Conservation (phyloP, 1,140 invertebrate species). For the Brachionus paranguensis region DNA sequence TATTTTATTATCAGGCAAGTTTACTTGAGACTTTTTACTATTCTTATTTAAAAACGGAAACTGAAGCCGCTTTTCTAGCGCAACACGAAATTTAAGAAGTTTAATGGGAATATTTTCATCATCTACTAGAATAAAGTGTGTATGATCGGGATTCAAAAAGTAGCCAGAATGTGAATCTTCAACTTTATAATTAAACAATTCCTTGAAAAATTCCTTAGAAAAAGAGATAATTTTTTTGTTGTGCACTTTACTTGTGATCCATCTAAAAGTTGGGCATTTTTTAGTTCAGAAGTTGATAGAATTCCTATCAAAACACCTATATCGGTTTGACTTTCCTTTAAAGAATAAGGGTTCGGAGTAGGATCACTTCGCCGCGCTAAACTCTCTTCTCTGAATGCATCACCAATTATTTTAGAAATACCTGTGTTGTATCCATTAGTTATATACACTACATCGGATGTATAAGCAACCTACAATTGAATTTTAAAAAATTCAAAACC, state of each 20-base stretch:
- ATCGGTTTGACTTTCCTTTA: not conserved
- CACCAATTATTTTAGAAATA: slow-evolving; percentile 25
- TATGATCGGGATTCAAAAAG: slow-evolving; percentile 18
- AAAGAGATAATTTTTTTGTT: too few species aligned
- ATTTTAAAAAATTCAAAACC: not conserved
- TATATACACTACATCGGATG: slow-evolving; percentile 7
- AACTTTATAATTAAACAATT: not conserved
- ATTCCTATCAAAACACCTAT: not conserved
- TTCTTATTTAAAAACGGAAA: not conserved
- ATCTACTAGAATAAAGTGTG: slow-evolving; percentile 11
- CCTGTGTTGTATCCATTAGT: slow-evolving; percentile 24
- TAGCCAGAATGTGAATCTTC: not conserved
- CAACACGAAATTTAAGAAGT: not conserved
- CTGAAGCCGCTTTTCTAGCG: not conserved
- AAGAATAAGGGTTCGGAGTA: not conserved
- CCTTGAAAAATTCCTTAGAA: not conserved
- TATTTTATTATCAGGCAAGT: not conserved
- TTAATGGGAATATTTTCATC: slow-evolving; percentile 12
- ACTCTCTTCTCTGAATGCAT: slow-evolving; percentile 24
- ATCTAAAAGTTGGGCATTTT: not conserved
- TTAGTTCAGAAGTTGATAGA: slow-evolving; percentile 11
- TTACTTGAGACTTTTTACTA: not conserved
- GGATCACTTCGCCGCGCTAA: not conserved
- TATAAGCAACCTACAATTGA: not conserved
- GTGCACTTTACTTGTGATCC: not conserved